Evolutionary conservation across 1,140 invertebrate species (phyloP), one percentile per base, ranked within the genome.

Genomic region (Venustaconcha ellipsiformis): DNA sequence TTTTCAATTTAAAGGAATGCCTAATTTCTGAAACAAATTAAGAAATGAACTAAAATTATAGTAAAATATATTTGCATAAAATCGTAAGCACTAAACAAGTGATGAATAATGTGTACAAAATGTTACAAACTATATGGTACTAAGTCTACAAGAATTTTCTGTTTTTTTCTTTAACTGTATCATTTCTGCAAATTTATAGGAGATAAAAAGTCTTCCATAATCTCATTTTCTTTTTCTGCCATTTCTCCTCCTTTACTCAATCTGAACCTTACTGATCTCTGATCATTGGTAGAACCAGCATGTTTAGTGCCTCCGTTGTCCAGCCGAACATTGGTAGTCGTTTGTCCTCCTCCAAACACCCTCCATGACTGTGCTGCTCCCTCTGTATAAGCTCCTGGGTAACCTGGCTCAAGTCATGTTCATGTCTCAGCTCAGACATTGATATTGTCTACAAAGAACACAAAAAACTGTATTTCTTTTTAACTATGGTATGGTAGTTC

Each of bases 241-340:
- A 30, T 68, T 14, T 48, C 23, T 37, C 23, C 66, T 55, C 66
- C 17, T 11, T 20, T 17, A 17, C 26, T 30, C 64, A 66, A 18
- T 18, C 67, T 30, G 8, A 58, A 57, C 14, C 93, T 91, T 91
- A 97, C 96, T 97, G 97, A 78, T 96, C 97, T 84, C 95, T 94
- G 78, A 99, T 94, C 98, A 99, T 99, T 2, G 97, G 97, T 66
- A 99, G 87, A 17, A 99, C 90, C 17, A 99, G 92, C 92, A 99
- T 93, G 83, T 95, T 96, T 84, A 99, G 94, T 5, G 96, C 97
- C 91, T 99, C 98, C 59, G 97, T 94, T 12, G 96, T 98, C 89
- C 98, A 99, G 59, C 96, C 95, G 87, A 96, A 99, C 56, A 99
- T 92, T 5, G 95, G 93, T 4, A 99, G 92, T 30, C 98, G 92